Evolutionary conservation across 2,797 vertebrate genomes (phyloP).

Genomic region (Pipistrellus pipistrellus): DNA sequence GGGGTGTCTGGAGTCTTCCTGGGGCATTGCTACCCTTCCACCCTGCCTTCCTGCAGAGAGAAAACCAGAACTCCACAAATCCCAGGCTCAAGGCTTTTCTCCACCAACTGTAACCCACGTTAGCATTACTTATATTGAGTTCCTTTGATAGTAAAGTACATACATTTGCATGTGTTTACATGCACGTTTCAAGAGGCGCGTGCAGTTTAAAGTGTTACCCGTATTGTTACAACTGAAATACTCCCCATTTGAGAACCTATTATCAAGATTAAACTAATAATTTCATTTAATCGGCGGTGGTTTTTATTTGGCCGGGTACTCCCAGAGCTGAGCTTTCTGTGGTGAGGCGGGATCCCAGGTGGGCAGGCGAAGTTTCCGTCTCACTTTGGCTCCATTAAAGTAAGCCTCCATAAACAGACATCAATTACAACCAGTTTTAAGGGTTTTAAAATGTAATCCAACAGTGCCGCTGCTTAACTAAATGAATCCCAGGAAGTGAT

Average conservation of each 20-base stretch:
- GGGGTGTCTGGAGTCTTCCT: not conserved
- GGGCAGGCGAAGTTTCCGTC: slow-evolving; percentile 84
- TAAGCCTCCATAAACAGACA: slow-evolving; percentile 92
- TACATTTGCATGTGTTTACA: not conserved
- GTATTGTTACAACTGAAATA: slow-evolving; percentile 59
- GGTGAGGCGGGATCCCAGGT: slow-evolving; percentile 76
- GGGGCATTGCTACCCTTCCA: not conserved
- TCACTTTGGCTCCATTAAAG: slow-evolving; percentile 89
- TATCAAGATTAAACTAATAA: slow-evolving; percentile 84
- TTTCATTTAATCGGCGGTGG: slow-evolving; percentile 83
- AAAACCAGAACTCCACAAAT: not conserved
- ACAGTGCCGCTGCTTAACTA: slow-evolving; percentile 91
- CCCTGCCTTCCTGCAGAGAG: not conserved
- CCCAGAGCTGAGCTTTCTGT: slow-evolving; percentile 82
- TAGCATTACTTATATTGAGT: not conserved
- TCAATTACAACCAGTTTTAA: slow-evolving; percentile 93
- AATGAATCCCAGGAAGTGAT: slow-evolving; percentile 91
- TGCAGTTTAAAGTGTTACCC: slow-evolving; percentile 65
- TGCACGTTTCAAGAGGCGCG: not conserved
- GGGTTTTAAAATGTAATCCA: slow-evolving; percentile 92
- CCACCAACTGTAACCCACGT: not conserved
- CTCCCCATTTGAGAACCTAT: slow-evolving; percentile 69
- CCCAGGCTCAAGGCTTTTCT: not conserved
- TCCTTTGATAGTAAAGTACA: not conserved
- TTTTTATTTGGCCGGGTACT: slow-evolving; percentile 83